These are phyloP conservation scores for Euspilapteryx auroguttella DNA, from an alignment of 2,888 invertebrate species.

Conservation along the genomic window DNA sequence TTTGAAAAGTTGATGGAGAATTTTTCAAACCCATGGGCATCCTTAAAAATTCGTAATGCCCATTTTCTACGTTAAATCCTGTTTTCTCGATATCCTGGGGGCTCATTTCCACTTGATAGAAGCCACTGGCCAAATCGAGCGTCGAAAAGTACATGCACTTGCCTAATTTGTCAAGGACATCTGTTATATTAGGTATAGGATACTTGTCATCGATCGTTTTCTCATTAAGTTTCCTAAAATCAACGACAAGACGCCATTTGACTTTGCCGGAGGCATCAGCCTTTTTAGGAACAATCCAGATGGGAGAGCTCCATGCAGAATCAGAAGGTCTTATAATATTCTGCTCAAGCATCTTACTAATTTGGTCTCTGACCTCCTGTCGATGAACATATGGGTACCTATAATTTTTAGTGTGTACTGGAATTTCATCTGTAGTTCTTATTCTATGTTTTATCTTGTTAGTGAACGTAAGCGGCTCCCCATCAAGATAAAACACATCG, in stretches of 20 bases:
- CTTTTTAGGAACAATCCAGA: too few relatives aligned
- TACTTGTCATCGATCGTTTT: conserved; percentile 1
- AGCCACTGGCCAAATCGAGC: conserved; percentile 13
- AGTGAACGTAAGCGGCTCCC: conserved; percentile 8
- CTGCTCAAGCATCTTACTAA: conserved; percentile 3
- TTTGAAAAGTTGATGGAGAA: too few relatives aligned
- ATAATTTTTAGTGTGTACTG: conserved; percentile 10
- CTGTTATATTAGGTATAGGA: too few relatives aligned
- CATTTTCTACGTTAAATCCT: conserved; percentile 15
- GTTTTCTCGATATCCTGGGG: conserved; percentile 13
- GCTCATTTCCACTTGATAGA: conserved; percentile 13
- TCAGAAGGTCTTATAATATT: too few relatives aligned
- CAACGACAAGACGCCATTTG: too few relatives aligned
- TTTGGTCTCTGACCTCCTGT: conserved; percentile 2
- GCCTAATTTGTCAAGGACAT: conserved; percentile 5
- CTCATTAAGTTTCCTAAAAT: conserved; percentile 2
- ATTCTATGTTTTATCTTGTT: conserved; percentile 11
- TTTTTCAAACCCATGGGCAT: too few relatives aligned
- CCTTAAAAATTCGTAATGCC: too few relatives aligned
- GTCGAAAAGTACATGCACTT: conserved; percentile 11
- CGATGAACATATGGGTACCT: conserved; percentile 8
- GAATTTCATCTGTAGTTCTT: conserved; percentile 8
- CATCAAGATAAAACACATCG: conserved; percentile 8
- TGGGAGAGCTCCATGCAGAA: too few relatives aligned
- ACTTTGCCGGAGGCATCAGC: conserved; percentile 15